Base-by-base conservation (phyloP, 2,888 invertebrate genomes). In the Sacculina carcini region DNA sequence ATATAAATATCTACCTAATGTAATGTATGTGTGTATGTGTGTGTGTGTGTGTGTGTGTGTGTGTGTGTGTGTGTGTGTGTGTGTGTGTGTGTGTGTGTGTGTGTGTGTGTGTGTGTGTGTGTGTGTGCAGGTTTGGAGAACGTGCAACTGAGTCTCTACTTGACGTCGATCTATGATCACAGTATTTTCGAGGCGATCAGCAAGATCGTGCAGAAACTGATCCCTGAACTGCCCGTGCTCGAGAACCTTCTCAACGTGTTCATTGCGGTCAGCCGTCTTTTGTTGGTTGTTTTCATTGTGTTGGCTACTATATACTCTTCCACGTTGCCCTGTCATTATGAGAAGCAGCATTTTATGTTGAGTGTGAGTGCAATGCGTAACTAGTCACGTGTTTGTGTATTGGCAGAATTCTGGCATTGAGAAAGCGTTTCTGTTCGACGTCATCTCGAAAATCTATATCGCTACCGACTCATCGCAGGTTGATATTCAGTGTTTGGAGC, bases 181-280 rank as follows among this genome's bases (percentile, higher is more conserved):
- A 96, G 96, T 58, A 98, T 99, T 68, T 99, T 98, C 70, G 98
- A 99, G 70, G 98, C 98, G 12, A 96, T 96, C 69, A 94, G 92
- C 60, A 98, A 98, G 77, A 96, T 98, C 55, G 94, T 99, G 50
- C 98, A 98, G 66, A 98, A 98, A 66, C 69, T 99, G 56, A 96
- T 98, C 62, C 90, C 90, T 34, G 96, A 98, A 66, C 71, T 98
- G 61, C 87, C 94, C 31, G 89, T 90, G 2, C 70, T 99, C 64
- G 98, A 98, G 71, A 90, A 94, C 68, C 75, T 99, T 58, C 72
- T 99, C 56, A 94, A 98, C 66, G 89, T 96, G 64, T 78, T 98
- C 59, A 92, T 96, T 69, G 87, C 90, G 59, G 92, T 92, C 71
- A 76, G 77, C 70, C 51, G n/a, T n/a, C n/a, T n/a, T n/a, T n/a